Percentiles rank a stretch among this genome's conserved stretches.
These are phyloP conservation scores for Rhingia campestris DNA, from an alignment of 2,888 invertebrate species.

Conservation along the genomic window DNA sequence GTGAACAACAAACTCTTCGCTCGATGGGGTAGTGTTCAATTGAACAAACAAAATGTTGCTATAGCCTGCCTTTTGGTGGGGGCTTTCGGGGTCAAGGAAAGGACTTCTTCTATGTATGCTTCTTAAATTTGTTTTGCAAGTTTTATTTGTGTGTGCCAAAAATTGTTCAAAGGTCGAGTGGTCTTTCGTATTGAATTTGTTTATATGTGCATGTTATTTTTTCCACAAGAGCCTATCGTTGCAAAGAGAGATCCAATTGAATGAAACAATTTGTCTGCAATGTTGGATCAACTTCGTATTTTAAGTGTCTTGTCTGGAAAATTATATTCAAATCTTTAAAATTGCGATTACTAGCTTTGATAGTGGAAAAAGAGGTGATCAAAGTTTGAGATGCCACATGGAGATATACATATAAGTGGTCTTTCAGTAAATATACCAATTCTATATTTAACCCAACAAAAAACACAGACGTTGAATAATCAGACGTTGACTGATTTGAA, in stretches of 20 bases:
- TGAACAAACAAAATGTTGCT: slow-evolving; percentile 27
- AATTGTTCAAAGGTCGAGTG: slow-evolving; percentile 40
- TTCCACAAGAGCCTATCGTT: neutral
- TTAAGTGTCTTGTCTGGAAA: slow-evolving; percentile 1
- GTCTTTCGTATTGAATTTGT: slow-evolving; percentile 9
- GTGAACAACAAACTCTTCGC: slow-evolving; percentile 45
- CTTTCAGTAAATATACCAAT: neutral
- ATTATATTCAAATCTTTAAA: neutral
- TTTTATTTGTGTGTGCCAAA: neutral
- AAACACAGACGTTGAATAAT: too few species aligned
- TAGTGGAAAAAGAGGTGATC: too few species aligned
- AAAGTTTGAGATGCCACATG: too few species aligned
- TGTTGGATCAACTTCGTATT: slow-evolving; percentile 11
- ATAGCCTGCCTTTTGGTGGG: neutral
- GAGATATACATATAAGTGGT: too few species aligned
- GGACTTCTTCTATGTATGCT: neutral
- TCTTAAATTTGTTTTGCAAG: neutral
- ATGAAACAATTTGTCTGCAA: neutral
- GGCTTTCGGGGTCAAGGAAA: slow-evolving; percentile 37
- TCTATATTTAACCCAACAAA: neutral
- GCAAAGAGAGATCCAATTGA: too few species aligned
- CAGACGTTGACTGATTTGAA: neutral
- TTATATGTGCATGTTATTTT: neutral
- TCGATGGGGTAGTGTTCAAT: slow-evolving; percentile 42
- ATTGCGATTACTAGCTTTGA: too few species aligned